Evolutionary conservation across 2,113 vertebrate genomes (phyloP).

Genomic region (Galemys pyrenaicus): DNA sequence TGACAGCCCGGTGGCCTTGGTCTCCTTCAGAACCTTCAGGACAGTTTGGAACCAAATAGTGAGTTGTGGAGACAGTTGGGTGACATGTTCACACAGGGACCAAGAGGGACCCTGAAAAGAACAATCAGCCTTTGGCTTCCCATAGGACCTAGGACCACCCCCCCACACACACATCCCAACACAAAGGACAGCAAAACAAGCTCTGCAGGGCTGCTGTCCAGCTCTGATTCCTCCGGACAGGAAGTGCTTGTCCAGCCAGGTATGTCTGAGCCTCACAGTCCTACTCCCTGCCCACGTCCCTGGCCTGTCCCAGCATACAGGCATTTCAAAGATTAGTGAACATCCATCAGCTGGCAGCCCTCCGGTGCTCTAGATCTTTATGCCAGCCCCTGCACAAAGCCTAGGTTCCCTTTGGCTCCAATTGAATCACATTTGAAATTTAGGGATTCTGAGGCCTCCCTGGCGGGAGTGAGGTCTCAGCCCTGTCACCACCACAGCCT

Average conservation of each 20-base stretch:
- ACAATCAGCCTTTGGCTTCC: neutral
- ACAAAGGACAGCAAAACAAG: neutral
- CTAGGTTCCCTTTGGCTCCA: conserved; percentile 15
- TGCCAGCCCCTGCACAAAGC: neutral
- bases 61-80: neutral
- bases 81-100: neutral
- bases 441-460: neutral
- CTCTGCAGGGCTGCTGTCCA: neutral
- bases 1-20: conserved; percentile 4
- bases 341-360: neutral
- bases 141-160: neutral
- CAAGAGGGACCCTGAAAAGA: neutral
- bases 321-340: neutral
- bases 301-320: neutral
- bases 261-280: neutral
- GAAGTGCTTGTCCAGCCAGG: neutral
- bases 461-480: too few relatives aligned
- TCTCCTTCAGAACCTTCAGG: conserved; percentile 38
- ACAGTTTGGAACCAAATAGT: neutral
- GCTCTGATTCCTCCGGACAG: neutral
- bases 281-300: neutral
- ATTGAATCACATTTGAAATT: conserved; percentile 43
- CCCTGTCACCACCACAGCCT: too few relatives aligned
- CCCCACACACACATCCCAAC: neutral
- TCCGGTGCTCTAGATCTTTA: neutral